Base-by-base conservation (phyloP, 2,888 invertebrate genomes). In the Cheiracanthium punctorium region DNA sequence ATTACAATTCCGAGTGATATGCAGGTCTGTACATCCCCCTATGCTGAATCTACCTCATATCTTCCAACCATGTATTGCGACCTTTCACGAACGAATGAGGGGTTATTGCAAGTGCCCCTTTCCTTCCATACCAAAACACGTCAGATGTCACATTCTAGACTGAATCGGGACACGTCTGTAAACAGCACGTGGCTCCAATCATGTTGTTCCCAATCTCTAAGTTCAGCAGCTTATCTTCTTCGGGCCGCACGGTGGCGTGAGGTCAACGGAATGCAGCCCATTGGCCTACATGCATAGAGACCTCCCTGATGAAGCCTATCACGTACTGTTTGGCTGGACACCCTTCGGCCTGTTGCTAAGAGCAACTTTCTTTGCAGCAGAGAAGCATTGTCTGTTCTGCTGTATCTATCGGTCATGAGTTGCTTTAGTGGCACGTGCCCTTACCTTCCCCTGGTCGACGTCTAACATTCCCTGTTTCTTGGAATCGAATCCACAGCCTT, bases 151-250 rank as follows among this genome's bases (percentile, higher is more conserved):
- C 24, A 24, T 17, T 58, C 58, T 17, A 58, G 12, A 58, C 37
- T 70, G 41, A 70, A 70, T 70, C 70, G n/a, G 41, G 70, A 41
- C 41, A 37, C 37, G 24, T 41, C 70, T 10, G 70, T 37, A 24
- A 70, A 41, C 10, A 70, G 4, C 37, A 70, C 41, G 37, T 70
- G 70, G 4, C 10, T 37, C 29, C 70, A 41, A n/a, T 70, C 70
- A 70, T 70, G 2, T 37, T 70, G 70, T 0, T 8, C 1, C 70
- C 28, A 70, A 37, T n/a, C 32, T 30, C 67, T 8, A 67, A 30
- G 67, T 32, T 30, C 0, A 29, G 30, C 32, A 37, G 37, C 37
- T 10, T 10, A 37, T 37, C 37, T 37, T 37, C 37, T 37, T 37
- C 37, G 37, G 37, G 7, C 37, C 37, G 10, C 37, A 37, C 37